A percentile compares a stretch with the other conserved stretches of the same genome.
phyloP scores from a whole-genome alignment of 2,113 vertebrate species.

The Gavialis gangeticus region DNA sequence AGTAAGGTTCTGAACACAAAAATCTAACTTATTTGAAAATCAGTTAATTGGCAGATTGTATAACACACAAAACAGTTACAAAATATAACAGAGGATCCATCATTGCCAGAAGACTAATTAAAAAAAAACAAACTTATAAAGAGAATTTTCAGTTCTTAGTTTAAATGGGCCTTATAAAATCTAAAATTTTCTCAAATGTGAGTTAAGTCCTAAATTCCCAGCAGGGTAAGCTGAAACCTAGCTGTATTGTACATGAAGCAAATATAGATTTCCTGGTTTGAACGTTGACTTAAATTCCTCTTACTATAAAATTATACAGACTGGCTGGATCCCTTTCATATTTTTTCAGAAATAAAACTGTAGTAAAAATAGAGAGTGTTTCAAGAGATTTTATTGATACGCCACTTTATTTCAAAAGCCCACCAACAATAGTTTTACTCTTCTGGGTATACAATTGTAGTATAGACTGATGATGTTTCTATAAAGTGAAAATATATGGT shows the following conservation, averaged over 20 bases:
- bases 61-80: neutral
- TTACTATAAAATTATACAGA: conserved; percentile 64
- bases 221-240: conserved; percentile 48
- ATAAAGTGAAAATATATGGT: conserved; percentile 68
- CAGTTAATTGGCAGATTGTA: neutral
- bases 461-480: conserved; percentile 48
- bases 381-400: conserved; percentile 68
- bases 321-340: conserved; percentile 62
- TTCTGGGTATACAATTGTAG: neutral
- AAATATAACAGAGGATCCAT: neutral
- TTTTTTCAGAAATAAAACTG: conserved; percentile 73
- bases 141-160: conserved; percentile 49
- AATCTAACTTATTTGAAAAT: neutral
- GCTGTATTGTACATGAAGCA: neutral
- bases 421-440: conserved; percentile 56
- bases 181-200: conserved; percentile 30
- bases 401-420: conserved; percentile 60
- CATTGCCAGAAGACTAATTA: neutral
- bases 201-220: conserved; percentile 48
- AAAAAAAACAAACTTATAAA: neutral
- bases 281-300: conserved; percentile 60
- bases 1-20: neutral
- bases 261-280: conserved; percentile 10
- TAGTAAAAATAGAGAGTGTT: conserved; percentile 60
- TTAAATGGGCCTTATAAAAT: conserved; percentile 12